Evolutionary conservation across 2,888 invertebrate species (phyloP), one percentile per base, ranked within the genome.

Genomic region (Drosophila atripex): DNA sequence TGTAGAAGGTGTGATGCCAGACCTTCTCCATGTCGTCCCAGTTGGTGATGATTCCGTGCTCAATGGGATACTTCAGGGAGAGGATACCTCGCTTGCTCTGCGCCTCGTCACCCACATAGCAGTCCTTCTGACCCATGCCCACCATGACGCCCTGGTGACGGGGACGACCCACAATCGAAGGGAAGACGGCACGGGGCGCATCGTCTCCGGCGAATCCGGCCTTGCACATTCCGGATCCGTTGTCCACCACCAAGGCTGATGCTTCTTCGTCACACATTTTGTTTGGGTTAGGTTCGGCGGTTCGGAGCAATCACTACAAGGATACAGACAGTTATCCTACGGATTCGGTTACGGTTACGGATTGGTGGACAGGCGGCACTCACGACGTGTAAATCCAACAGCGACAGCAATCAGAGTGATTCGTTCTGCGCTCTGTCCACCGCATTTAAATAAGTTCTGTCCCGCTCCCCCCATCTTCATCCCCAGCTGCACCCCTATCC

Each of bases 1-100:
- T 98, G 96, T 98, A 98, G 95, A 98, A 98, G 91, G 98, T 98
- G 93, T 98, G 98, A 93, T 98, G 98, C 98, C 98, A 99, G 93
- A 98, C 98, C 93, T 98, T 98, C 93, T 98, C 98, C 98, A 98
- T 98, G 90, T 98, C 98, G 90, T 98, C 98, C 98, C 98, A 98
- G 94, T 98, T 98, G 93, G 98, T 98, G 91, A 98, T 97, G 93
- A 98, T 98, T 89, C 98, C 98, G 93, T 98, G 98, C 92, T 98
- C 98, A 92, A 98, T 98, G 91, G 98, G 98, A 93, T 98, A 98
- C 92, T 98, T 98, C 92, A 98, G 93, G 77, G 98, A 98, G 88
- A 98, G 95, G 93, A 98, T 98, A 93, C 98, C 98, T 93, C 98
- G 94, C 93, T 98, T 98, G 94, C 96, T 96, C 93, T 98, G 98